These are phyloP conservation scores for Anastrepha obliqua DNA, from an alignment of 1,140 invertebrate species.

Conservation along the genomic window DNA sequence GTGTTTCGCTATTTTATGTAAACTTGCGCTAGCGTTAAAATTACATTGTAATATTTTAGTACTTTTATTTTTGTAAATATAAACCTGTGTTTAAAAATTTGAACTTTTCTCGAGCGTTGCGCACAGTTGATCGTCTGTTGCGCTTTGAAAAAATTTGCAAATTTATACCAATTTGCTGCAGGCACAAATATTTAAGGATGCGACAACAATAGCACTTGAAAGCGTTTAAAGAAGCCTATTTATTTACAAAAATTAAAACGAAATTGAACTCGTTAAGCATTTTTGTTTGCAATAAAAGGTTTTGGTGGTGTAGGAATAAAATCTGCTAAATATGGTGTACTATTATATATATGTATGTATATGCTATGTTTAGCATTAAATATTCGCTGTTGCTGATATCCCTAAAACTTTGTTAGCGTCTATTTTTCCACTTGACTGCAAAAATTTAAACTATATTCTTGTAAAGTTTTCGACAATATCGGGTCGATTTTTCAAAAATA, in stretches of 20 bases:
- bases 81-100: constrained; percentile 44
- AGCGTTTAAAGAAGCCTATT: constrained; percentile 17
- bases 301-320: not conserved
- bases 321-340: constrained; percentile 16
- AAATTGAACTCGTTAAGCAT: not conserved
- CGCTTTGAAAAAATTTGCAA: constrained; percentile 36
- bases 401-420: constrained; percentile 25
- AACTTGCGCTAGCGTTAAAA: constrained; percentile 1
- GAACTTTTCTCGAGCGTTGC: constrained; percentile 24
- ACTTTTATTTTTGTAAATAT: constrained; percentile 6
- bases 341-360: constrained; percentile 10
- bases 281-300: constrained; percentile 1
- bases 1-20: not conserved
- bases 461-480: constrained; percentile 60
- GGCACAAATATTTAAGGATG: constrained; percentile 47
- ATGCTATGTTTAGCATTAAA: not conserved
- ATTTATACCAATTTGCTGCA: constrained; percentile 16
- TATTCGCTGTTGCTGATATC: constrained; percentile 18
- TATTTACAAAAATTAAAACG: constrained; percentile 18
- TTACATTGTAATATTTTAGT: not conserved
- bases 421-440: not conserved
- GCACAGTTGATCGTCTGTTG: not conserved
- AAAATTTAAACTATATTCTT: constrained; percentile 26
- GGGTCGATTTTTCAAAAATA: constrained; percentile 66
- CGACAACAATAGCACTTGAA: constrained; percentile 23